phyloP scores from a whole-genome alignment of 2,113 vertebrate genomes.

The Nyctibius bracteatus region DNA sequence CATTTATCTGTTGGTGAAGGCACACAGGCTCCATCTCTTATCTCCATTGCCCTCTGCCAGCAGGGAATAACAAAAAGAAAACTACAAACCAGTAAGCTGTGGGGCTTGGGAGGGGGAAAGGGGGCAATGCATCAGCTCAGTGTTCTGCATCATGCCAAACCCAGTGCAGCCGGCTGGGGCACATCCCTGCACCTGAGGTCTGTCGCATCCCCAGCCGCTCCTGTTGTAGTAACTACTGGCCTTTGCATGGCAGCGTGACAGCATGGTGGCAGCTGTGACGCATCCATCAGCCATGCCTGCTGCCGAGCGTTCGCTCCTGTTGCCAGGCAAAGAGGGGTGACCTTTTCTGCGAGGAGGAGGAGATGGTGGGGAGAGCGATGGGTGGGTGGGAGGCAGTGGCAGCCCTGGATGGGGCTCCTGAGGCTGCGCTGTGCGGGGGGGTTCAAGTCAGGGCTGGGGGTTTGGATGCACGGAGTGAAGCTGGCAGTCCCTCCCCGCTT shows the following conservation, averaged over 20 bases:
- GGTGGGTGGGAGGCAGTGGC: background rate
- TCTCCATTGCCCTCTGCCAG: background rate
- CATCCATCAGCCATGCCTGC: background rate
- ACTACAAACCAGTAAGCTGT: background rate
- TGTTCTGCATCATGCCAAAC: background rate
- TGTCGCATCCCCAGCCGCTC: background rate
- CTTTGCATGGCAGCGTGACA: background rate
- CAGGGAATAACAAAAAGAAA: background rate
- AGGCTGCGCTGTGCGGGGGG: background rate
- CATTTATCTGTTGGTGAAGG: background rate
- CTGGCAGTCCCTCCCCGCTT: background rate
- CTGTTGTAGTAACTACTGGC: background rate
- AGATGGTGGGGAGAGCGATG: background rate
- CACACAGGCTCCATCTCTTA: background rate
- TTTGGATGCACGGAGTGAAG: rapidly evolving
- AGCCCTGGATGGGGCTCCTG: background rate
- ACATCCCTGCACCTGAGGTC: background rate
- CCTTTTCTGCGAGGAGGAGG: background rate
- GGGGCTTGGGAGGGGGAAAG: background rate
- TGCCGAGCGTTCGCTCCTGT: rapidly evolving
- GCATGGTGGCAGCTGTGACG: background rate
- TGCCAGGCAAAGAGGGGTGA: slow-evolving; percentile 6
- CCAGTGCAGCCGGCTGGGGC: background rate
- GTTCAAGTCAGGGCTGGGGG: background rate
- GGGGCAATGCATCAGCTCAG: rapidly evolving